Percentiles rank a stretch among this genome's conserved stretches.
These are phyloP conservation scores for Lycocerus yunnanus DNA, from an alignment of 2,888 invertebrate genomes.

Conservation along the genomic window DNA sequence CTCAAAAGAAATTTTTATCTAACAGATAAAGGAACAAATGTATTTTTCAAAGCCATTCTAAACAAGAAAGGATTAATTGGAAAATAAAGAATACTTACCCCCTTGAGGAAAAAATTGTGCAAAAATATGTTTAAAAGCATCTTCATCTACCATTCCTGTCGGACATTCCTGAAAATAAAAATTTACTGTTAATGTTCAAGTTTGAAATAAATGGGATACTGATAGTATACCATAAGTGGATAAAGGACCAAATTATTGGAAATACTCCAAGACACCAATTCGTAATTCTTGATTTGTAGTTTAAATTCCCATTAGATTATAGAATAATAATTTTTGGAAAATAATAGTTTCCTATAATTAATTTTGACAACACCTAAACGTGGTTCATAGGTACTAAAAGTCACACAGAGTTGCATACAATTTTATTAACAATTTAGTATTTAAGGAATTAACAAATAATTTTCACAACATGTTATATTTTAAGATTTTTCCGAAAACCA, in stretches of 20 bases:
- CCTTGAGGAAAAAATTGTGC: constrained; percentile 90
- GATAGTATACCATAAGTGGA: not conserved
- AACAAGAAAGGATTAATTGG: too few species aligned
- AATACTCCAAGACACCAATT: not conserved
- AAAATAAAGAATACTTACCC: constrained; percentile 62
- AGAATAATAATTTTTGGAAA: not conserved
- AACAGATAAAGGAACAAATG: too few species aligned
- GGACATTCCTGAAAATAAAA: constrained; percentile 72
- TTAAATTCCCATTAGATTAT: not conserved
- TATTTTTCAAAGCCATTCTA: too few species aligned
- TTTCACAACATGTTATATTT: not conserved
- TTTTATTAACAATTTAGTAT: not conserved
- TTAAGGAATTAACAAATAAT: not conserved
- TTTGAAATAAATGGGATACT: not conserved
- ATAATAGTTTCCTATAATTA: not conserved
- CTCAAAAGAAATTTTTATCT: too few species aligned
- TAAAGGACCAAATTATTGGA: not conserved
- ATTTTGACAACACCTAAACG: not conserved
- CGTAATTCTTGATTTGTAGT: not conserved
- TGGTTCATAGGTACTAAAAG: not conserved
- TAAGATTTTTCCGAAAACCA: not conserved
- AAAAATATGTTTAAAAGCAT: constrained; percentile 86
- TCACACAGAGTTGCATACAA: not conserved
- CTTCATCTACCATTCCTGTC: constrained; percentile 84
- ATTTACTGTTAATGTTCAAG: not conserved